These are phyloP conservation scores for Pyxicephalus adspersus DNA, from an alignment of 2,113 vertebrate genomes.

Conservation along the genomic window DNA sequence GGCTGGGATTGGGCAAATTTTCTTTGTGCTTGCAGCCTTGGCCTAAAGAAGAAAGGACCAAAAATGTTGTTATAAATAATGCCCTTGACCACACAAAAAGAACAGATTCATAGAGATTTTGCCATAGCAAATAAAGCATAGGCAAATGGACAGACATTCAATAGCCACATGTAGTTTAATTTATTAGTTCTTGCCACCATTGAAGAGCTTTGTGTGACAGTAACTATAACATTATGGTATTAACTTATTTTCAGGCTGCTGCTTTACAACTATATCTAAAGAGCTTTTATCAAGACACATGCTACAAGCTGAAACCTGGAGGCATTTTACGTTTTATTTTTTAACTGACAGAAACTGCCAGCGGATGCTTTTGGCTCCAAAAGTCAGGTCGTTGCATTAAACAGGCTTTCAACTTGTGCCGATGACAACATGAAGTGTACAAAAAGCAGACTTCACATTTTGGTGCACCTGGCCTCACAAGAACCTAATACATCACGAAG, in stretches of 20 bases:
- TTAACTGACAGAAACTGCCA: conserved; percentile 12
- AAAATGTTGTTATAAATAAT: no score
- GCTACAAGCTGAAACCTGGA: not conserved
- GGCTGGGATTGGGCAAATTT: conserved; percentile 99
- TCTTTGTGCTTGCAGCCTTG: conserved; percentile 97
- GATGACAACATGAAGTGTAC: conserved; percentile 48
- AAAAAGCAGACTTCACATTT: conserved; percentile 11
- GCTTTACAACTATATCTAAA: not conserved
- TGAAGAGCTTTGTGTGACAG: no score
- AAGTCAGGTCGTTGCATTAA: conserved; percentile 39
- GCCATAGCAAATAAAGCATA: no score
- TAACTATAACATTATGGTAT: no score
- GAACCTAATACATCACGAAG: not conserved
- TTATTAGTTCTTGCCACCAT: no score
- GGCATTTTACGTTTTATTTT: not conserved
- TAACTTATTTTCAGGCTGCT: not conserved
- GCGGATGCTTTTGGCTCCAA: not conserved
- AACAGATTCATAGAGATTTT: no score
- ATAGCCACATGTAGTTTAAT: no score
- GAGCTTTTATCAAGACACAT: not conserved
- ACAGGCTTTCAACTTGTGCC: not conserved
- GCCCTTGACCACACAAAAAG: no score
- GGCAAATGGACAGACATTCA: no score
- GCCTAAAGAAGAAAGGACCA: conserved; percentile 74
- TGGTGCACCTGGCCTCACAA: not conserved